These are phyloP conservation scores for western clawed frog (Xenopus tropicalis) DNA, from an alignment of 2,113 vertebrate genomes.

Conservation along the genomic window DNA sequence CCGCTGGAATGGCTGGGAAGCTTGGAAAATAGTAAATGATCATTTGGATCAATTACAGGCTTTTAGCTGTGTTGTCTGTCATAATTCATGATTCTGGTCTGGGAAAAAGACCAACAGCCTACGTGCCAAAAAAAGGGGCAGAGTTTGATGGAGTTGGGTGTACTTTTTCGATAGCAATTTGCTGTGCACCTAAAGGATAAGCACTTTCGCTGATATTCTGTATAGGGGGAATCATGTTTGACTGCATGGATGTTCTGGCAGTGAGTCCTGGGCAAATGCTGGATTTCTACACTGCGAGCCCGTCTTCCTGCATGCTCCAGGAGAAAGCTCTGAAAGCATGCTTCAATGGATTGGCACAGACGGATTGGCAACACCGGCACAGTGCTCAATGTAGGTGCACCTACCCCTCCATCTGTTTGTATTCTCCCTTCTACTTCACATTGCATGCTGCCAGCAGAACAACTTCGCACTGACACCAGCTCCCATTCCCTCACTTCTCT, in stretches of 20 bases:
- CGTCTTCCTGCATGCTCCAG: conserved; percentile 88
- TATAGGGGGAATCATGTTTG: conserved; percentile 83
- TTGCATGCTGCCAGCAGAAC: background rate
- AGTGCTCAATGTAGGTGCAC: conserved; percentile 92
- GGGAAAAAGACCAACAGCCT: conserved; percentile 81
- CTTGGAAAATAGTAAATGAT: conserved; percentile 80
- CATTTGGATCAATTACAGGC: conserved; percentile 81
- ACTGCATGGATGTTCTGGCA: conserved; percentile 89
- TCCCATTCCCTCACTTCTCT: too few relatives aligned
- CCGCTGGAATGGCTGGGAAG: conserved; percentile 71
- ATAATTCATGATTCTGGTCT: conserved; percentile 88
- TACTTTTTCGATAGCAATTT: conserved; percentile 76
- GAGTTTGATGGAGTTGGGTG: conserved; percentile 96
- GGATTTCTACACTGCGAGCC: conserved; percentile 86
- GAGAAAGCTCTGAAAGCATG: conserved; percentile 88
- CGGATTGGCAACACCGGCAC: conserved; percentile 88
- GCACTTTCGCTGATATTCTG: conserved; percentile 71
- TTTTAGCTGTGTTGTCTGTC: conserved; percentile 78
- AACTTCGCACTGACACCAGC: too few relatives aligned
- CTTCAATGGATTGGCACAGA: conserved; percentile 85
- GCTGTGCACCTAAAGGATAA: conserved; percentile 75
- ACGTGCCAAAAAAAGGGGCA: conserved; percentile 79
- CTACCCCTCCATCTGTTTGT: conserved; percentile 47
- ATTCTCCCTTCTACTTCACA: conserved; percentile 22
- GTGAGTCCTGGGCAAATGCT: conserved; percentile 83